A percentile compares a stretch with the other conserved stretches of the same genome.
These are phyloP conservation scores for Hipposideros larvatus DNA, from an alignment of 2,797 vertebrate species.

Conservation along the genomic window DNA sequence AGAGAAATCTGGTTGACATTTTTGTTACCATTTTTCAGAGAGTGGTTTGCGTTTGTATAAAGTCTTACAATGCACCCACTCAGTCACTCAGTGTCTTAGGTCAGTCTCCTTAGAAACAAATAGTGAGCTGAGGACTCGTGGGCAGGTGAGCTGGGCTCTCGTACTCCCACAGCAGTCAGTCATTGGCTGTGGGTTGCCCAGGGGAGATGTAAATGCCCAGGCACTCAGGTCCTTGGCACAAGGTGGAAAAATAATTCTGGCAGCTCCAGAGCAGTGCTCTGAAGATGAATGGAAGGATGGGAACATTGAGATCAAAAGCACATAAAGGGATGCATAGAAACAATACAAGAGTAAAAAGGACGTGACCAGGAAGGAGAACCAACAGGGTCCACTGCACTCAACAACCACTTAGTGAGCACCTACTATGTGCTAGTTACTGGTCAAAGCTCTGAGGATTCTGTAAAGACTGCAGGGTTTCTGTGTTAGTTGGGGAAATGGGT, in stretches of 20 bases:
- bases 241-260: background rate
- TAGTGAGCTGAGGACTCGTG: background rate
- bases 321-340: background rate
- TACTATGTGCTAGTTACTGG: background rate
- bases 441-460: background rate
- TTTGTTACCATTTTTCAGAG: slow-evolving; percentile 42
- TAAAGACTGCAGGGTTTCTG: background rate
- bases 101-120: background rate
- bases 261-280: background rate
- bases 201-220: background rate
- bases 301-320: background rate
- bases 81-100: background rate
- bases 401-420: background rate
- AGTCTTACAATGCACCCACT: background rate
- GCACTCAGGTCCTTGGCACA: background rate
- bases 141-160: background rate
- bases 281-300: background rate
- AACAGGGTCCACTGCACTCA: background rate
- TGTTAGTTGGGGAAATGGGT: background rate
- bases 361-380: background rate
- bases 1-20: background rate
- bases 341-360: background rate
- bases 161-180: background rate
- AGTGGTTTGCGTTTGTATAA: background rate
- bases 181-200: background rate